A percentile compares a stretch with the other conserved stretches of the same genome.
These are phyloP conservation scores for Phodopus roborovskii DNA, from an alignment of 2,113 vertebrate species.

Conservation along the genomic window DNA sequence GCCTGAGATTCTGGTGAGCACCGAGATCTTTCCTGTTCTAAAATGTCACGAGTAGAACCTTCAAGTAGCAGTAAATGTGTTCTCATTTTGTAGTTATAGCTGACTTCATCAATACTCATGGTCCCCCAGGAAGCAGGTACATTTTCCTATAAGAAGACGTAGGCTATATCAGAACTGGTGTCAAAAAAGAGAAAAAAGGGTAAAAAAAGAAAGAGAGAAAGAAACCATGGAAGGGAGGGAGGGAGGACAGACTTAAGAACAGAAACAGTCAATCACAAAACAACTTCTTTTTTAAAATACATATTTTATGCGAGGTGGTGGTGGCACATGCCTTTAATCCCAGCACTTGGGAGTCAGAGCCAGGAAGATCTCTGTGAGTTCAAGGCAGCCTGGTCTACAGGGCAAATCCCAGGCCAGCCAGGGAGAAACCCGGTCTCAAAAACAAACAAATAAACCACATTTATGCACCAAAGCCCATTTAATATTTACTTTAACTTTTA, in stretches of 20 bases:
- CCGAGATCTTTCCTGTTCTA: background rate
- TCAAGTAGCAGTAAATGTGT: background rate
- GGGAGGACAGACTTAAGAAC: too few relatives aligned
- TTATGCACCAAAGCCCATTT: background rate
- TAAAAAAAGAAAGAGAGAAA: background rate
- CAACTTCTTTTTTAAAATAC: background rate
- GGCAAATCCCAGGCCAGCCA: too few relatives aligned
- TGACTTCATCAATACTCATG: background rate
- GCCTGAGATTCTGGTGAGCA: background rate
- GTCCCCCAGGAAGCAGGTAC: background rate
- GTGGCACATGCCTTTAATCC: too few relatives aligned
- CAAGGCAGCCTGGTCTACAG: too few relatives aligned
- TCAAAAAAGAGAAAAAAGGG: background rate
- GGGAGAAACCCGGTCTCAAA: too few relatives aligned
- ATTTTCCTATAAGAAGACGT: background rate
- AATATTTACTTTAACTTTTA: background rate
- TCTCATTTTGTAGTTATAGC: background rate
- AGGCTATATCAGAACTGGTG: background rate
- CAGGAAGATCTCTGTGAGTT: too few relatives aligned
- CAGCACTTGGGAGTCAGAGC: too few relatives aligned
- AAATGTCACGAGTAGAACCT: constrained; percentile 16
- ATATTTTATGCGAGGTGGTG: background rate
- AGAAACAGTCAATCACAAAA: constrained; percentile 4
- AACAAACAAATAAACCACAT: too few relatives aligned
- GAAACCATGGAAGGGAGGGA: background rate